Conservation (phyloP, 2,113 vertebrate genomes). For the Gnathonemus longibarbis region DNA sequence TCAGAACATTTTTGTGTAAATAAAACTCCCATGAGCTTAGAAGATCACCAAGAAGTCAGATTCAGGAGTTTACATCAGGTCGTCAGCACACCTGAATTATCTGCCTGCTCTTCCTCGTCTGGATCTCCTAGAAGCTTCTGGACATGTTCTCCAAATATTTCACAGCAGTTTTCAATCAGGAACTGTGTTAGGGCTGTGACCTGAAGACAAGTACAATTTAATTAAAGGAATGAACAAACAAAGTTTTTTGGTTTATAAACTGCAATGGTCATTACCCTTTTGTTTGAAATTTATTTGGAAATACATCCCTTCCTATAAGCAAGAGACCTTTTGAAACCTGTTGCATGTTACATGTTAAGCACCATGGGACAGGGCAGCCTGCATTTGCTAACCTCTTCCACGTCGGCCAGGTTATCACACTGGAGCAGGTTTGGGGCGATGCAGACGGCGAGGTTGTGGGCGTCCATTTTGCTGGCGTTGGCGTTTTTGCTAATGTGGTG, state of each 20-base stretch:
- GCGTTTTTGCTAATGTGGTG: constrained; percentile 63
- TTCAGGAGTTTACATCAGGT: neutral
- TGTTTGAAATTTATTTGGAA: neutral
- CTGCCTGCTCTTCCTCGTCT: constrained; percentile 61
- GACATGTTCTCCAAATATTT: constrained; percentile 75
- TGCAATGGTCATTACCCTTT: neutral
- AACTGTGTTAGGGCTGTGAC: constrained; percentile 78
- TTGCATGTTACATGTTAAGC: neutral
- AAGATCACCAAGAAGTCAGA: neutral
- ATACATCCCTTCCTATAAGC: neutral
- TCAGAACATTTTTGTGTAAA: no score
- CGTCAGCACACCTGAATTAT: constrained; percentile 59
- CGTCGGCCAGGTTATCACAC: constrained; percentile 58
- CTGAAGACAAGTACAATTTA: constrained; percentile 50
- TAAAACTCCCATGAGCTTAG: neutral
- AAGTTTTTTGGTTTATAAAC: neutral
- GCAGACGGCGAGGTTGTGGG: constrained; percentile 81
- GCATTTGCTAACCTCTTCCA: constrained; percentile 57
- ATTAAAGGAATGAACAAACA: neutral
- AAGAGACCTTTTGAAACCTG: neutral
- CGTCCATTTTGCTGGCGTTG: constrained; percentile 76
- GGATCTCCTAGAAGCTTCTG: constrained; percentile 50
- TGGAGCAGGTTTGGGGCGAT: constrained; percentile 79
- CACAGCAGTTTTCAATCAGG: constrained; percentile 76
- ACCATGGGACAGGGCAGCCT: neutral